Conservation (phyloP, 2,888 invertebrate genomes). For the Steromphala cineraria region DNA sequence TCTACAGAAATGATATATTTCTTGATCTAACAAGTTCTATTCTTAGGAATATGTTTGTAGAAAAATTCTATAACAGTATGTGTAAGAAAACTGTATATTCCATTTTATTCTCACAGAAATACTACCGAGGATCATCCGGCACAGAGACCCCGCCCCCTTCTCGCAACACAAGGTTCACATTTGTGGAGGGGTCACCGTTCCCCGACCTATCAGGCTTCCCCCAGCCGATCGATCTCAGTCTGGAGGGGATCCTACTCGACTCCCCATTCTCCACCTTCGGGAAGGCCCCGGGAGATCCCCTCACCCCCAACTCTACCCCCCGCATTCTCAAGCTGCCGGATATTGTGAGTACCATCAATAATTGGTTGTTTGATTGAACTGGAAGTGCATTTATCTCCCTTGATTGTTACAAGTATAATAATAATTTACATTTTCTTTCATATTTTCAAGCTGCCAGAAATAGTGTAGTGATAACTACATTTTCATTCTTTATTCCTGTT, state of each 20-base stretch:
- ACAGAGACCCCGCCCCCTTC: constrained; percentile 8
- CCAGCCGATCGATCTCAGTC: constrained; percentile 33
- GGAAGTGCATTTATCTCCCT: too few relatives aligned
- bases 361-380: too few relatives aligned
- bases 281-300: constrained; percentile 46
- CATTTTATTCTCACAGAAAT: constrained; percentile 18
- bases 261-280: constrained; percentile 69
- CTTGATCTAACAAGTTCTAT: too few relatives aligned
- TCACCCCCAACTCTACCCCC: not conserved
- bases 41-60: too few relatives aligned
- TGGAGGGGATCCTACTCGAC: constrained; percentile 29
- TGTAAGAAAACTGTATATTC: not conserved
- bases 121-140: constrained; percentile 23
- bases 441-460: too few relatives aligned
- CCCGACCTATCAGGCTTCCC: constrained; percentile 32
- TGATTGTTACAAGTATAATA: too few relatives aligned
- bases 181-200: constrained; percentile 28
- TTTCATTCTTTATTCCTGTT: too few relatives aligned
- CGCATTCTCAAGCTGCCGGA: not conserved
- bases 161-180: constrained; percentile 15
- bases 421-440: too few relatives aligned
- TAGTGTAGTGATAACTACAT: too few relatives aligned
- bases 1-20: too few relatives aligned
- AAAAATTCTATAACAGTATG: too few relatives aligned
- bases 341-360: not conserved